Evolutionary conservation across 2,113 vertebrate species (phyloP).

Genomic region (Paedocypris sp.): DNA sequence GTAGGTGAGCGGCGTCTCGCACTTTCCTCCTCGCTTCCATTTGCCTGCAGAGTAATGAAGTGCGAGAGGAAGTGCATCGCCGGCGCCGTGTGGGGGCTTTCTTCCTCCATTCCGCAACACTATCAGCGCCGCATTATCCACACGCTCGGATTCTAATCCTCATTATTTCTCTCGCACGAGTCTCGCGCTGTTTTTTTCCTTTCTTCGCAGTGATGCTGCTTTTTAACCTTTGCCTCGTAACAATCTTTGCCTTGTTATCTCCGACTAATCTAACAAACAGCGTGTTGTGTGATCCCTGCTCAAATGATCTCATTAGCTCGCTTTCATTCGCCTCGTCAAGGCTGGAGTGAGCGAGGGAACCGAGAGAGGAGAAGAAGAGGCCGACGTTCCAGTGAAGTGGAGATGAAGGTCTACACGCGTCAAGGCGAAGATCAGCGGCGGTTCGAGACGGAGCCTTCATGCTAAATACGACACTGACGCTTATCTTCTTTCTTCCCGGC

Average conservation of each 20-base stretch:
- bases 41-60: conserved; percentile 40
- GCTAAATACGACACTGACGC: conserved; percentile 18
- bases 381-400: not conserved
- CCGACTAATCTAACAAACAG: conserved; percentile 42
- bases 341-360: conserved; percentile 17
- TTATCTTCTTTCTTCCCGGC: conserved; percentile 6
- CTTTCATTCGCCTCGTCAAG: conserved; percentile 40
- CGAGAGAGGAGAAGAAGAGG: not conserved
- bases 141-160: too few species aligned
- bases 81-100: conserved; percentile 21
- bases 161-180: too few species aligned
- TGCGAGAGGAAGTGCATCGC: conserved; percentile 10
- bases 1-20: conserved; percentile 37
- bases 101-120: not conserved
- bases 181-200: not conserved
- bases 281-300: conserved; percentile 40
- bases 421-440: conserved; percentile 30
- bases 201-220: conserved; percentile 13
- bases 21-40: conserved; percentile 33
- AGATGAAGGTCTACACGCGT: conserved; percentile 18
- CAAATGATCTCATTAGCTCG: conserved; percentile 42
- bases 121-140: not conserved
- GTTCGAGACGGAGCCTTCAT: conserved; percentile 32
- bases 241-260: conserved; percentile 41
- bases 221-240: conserved; percentile 27